Base-by-base conservation (phyloP, 2,888 invertebrate species). In the Heteropelma amictum region DNA sequence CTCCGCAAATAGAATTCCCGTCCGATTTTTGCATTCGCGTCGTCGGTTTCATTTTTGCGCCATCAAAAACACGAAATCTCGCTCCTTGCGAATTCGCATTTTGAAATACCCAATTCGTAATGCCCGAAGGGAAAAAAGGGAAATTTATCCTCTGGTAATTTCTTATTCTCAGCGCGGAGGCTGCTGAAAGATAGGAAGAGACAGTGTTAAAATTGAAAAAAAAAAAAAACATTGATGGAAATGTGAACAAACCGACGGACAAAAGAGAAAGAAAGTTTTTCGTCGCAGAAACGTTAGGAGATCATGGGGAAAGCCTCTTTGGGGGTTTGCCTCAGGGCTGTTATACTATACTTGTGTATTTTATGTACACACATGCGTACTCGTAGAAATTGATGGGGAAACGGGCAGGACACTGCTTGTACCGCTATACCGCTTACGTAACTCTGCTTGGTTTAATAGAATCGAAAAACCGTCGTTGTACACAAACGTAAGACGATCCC, bases 401-500 rank as follows among this genome's bases (percentile, higher is more conserved):
- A 42, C 56, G 56, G 73, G 67, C 51, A 40, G 26, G 35, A 60
- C 42, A 38, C 12, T 12, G 28, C 49, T 58, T 63, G 54, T 70
- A 35, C 67, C 17, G 33, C 61, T 45, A 45, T 56, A n/a, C 23
- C 38, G 17, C 40, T 53, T 45, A 53, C 56, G 42, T 60, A 67
- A 53, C 54, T 26, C 68, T 72, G 56, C 70, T 83, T 81, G 86
- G 78, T 85, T 86, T 87, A 88, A 88, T 88, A 87, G 88, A 88
- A 88, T 87, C 85, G 85, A 87, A 87, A 85, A 82, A 82, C 79
- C 82, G 70, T 45, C 47, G 58, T 56, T 80, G 72, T 71, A 65
- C 84, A 45, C 47, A 35, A 71, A 58, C 70, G 79, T 87, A 88
- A 88, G 85, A 79, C 86, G 87, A 88, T 88, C 86, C 86, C 83